A percentile compares a stretch with the other conserved stretches of the same genome.
phyloP scores from a whole-genome alignment of 2,888 invertebrate species.

The Rotaria magnacalcarata region DNA sequence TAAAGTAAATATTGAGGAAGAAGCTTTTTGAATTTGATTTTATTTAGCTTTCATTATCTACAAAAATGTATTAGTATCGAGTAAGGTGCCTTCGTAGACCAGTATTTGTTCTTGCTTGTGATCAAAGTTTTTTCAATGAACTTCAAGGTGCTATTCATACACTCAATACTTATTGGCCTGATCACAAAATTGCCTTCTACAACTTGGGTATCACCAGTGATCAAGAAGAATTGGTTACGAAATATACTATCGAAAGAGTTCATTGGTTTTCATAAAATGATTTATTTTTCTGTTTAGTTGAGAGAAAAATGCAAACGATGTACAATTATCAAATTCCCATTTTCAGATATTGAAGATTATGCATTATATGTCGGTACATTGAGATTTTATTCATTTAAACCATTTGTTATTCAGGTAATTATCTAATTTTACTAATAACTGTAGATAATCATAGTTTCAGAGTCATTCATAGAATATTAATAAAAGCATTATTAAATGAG shows the following conservation, averaged over 20 bases:
- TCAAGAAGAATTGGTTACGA: background rate
- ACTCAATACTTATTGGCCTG: background rate
- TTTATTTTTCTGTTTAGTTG: slow-evolving; percentile 28
- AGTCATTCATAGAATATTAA: no score
- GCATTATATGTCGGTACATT: slow-evolving; percentile 27
- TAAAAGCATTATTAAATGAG: no score
- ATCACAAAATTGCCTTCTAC: background rate
- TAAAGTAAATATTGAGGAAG: background rate
- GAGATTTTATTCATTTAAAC: slow-evolving; percentile 44
- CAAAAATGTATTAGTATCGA: background rate
- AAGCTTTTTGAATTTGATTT: no score
- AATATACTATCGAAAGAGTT: no score
- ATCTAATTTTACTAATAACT: no score
- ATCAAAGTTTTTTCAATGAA: background rate
- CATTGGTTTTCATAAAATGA: background rate
- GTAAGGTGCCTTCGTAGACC: background rate
- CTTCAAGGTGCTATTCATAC: background rate
- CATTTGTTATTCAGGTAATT: slow-evolving; percentile 39
- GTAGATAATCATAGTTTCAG: no score
- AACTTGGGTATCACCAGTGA: background rate
- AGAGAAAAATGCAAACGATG: slow-evolving; percentile 35
- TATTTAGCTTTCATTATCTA: background rate
- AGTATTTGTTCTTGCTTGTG: background rate
- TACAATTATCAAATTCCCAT: slow-evolving; percentile 37
- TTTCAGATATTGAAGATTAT: background rate